These are phyloP conservation scores for Rhinichthys osculus DNA, from an alignment of 2,797 vertebrate species.

Conservation along the genomic window DNA sequence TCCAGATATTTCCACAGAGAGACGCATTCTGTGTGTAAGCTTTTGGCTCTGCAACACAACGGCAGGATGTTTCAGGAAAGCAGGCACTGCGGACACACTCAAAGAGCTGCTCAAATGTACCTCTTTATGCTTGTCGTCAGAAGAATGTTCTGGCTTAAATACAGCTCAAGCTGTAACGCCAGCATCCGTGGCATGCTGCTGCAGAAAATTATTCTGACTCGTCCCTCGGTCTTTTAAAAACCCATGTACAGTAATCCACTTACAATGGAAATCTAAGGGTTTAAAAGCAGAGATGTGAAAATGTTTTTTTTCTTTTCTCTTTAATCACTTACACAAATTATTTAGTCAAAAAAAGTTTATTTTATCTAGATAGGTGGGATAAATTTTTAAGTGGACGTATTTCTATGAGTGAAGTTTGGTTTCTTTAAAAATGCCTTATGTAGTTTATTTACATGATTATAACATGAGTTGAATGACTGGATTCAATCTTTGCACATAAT, in stretches of 20 bases:
- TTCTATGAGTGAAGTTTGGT: no score
- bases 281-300: background rate
- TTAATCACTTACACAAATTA: background rate
- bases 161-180: slow-evolving; percentile 37
- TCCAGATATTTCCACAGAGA: slow-evolving; percentile 51
- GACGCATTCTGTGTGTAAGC: slow-evolving; percentile 38
- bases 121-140: slow-evolving; percentile 46
- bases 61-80: slow-evolving; percentile 34
- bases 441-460: background rate
- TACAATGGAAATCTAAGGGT: background rate
- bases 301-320: background rate
- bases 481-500: background rate
- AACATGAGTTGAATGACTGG: background rate
- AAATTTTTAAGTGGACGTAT: background rate
- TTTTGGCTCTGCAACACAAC: slow-evolving; percentile 38
- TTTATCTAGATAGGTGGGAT: background rate
- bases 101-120: slow-evolving; percentile 33
- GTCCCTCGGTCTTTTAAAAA: slow-evolving; percentile 20
- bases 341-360: background rate
- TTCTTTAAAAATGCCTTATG: background rate
- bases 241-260: slow-evolving; percentile 27
- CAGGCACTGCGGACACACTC: slow-evolving; percentile 23
- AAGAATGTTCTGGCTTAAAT: slow-evolving; percentile 48
- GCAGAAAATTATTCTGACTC: slow-evolving; percentile 48
- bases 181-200: slow-evolving; percentile 39